Evolutionary conservation across 2,888 invertebrate species (phyloP).

Genomic region (Amiota communis): DNA sequence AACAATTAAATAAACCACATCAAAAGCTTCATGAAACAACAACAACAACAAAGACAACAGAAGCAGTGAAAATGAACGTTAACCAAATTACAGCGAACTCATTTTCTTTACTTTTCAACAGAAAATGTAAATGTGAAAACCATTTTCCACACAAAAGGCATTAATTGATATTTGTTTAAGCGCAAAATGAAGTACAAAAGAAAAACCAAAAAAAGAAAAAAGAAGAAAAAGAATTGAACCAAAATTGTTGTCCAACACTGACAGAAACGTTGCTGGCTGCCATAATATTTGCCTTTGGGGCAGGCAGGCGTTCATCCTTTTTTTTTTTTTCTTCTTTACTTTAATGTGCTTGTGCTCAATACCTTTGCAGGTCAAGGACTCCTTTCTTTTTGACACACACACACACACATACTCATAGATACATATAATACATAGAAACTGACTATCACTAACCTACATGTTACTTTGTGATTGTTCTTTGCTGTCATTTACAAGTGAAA

Average conservation of each 20-base stretch:
- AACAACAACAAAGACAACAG: background rate
- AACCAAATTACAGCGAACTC: background rate
- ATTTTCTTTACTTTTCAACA: too few species aligned
- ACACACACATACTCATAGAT: background rate
- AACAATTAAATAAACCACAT: background rate
- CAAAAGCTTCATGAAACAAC: background rate
- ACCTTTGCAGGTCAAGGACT: conserved; percentile 17
- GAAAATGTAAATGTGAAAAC: background rate
- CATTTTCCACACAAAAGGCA: background rate
- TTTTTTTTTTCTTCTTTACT: too few species aligned
- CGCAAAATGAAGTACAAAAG: background rate
- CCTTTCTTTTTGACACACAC: background rate
- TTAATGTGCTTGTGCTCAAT: too few species aligned
- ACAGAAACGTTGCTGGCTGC: too few species aligned
- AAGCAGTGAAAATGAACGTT: background rate
- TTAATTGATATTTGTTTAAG: conserved; percentile 18
- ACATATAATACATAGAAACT: background rate
- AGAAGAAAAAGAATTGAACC: background rate
- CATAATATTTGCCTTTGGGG: too few species aligned
- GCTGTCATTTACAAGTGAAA: background rate
- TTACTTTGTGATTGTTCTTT: background rate
- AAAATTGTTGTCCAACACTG: background rate
- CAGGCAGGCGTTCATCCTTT: too few species aligned
- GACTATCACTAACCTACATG: background rate
- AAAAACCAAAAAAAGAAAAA: background rate